Evolutionary conservation across 2,888 invertebrate species (phyloP).

Genomic region (Poecilobothrus nobilitatus): DNA sequence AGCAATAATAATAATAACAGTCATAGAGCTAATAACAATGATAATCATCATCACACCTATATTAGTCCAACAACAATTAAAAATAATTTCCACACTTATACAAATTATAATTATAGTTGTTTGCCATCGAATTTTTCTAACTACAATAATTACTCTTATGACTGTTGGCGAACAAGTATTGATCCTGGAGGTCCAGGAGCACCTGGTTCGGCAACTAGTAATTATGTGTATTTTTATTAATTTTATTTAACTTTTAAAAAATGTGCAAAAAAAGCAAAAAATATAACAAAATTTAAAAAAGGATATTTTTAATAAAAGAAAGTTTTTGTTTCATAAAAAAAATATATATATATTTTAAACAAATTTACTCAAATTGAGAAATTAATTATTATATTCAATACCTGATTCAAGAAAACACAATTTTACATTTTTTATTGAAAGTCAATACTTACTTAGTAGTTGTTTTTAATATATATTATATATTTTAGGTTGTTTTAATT

Average conservation of each 20-base stretch:
- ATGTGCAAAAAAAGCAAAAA: not conserved
- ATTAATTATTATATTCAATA: not conserved
- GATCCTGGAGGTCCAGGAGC: not conserved
- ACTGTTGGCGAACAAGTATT: conserved; percentile 6
- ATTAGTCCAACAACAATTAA: conserved; percentile 6
- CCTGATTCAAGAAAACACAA: not conserved
- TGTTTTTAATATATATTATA: not conserved
- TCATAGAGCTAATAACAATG: not conserved
- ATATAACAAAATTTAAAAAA: not conserved
- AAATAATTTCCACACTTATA: conserved; percentile 8
- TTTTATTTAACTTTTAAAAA: not conserved
- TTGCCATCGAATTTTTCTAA: not conserved
- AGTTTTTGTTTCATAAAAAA: not conserved
- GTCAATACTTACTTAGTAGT: not conserved
- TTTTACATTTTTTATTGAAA: not conserved
- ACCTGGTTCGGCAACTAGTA: not conserved
- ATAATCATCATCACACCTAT: not conserved
- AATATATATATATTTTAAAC: too few species aligned
- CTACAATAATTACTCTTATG: not conserved
- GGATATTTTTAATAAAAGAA: not conserved
- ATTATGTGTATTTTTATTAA: not conserved
- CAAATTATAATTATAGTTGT: conserved; percentile 11
- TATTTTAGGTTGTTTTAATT: conserved; percentile 6
- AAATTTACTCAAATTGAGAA: not conserved
- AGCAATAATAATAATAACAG: not conserved